Evolutionary conservation across 1,140 invertebrate genomes (phyloP).

Genomic region (Drosophila albomicans): DNA sequence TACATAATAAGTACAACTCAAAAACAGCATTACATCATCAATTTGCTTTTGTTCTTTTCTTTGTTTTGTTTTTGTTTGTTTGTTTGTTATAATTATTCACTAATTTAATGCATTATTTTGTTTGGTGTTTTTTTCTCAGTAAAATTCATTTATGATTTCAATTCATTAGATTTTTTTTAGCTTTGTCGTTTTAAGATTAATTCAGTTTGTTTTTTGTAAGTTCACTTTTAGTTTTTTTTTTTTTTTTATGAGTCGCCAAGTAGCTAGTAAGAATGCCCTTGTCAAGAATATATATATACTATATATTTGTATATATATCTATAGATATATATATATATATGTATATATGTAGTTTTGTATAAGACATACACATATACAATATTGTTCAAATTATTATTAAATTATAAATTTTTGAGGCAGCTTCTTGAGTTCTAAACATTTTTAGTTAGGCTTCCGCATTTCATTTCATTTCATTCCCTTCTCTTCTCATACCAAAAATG

Average conservation of each 20-base stretch:
- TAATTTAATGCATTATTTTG: slow-evolving; percentile 41
- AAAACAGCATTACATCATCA: neutral
- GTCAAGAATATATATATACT: slow-evolving; percentile 23
- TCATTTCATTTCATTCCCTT: neutral
- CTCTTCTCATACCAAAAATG: slow-evolving; percentile 5
- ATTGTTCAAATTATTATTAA: slow-evolving; percentile 35
- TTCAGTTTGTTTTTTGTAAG: slow-evolving; percentile 42
- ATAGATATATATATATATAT: slow-evolving; percentile 32
- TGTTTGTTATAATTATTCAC: slow-evolving; percentile 16
- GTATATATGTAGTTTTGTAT: slow-evolving; percentile 35
- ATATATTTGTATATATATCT: slow-evolving; percentile 29
- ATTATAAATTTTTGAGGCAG: slow-evolving; percentile 52
- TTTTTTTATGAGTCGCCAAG: slow-evolving; percentile 30
- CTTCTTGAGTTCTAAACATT: slow-evolving; percentile 50
- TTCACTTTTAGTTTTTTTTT: slow-evolving; percentile 44
- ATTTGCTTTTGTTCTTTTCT: slow-evolving; percentile 15
- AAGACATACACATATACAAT: slow-evolving; percentile 27
- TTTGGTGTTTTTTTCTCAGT: slow-evolving; percentile 42
- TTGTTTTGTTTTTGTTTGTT: too few relatives aligned
- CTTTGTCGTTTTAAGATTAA: slow-evolving; percentile 24
- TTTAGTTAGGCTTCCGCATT: slow-evolving; percentile 33
- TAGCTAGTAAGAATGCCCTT: slow-evolving; percentile 46
- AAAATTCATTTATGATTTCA: slow-evolving; percentile 56
- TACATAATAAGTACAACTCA: slow-evolving; percentile 7
- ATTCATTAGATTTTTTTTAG: slow-evolving; percentile 11